Conservation (phyloP, 2,113 vertebrate genomes). For the Gorsachius goisagi region DNA sequence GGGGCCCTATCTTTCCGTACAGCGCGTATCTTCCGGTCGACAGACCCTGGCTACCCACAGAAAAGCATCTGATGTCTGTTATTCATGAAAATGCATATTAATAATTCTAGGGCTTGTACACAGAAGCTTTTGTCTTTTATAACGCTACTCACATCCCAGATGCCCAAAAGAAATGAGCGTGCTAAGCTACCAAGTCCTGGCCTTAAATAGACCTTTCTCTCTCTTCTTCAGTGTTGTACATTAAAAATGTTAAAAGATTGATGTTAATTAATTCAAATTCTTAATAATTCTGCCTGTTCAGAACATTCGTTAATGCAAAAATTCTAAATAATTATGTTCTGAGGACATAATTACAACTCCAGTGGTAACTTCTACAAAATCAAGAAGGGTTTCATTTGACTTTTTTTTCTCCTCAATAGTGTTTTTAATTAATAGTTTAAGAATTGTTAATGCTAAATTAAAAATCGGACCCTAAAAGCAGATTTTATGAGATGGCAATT, state of each 20-base stretch:
- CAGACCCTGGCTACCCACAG: too few relatives aligned
- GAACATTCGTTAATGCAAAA: background rate
- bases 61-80: background rate
- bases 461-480: constrained; percentile 4
- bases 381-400: background rate
- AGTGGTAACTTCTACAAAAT: background rate
- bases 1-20: too few relatives aligned
- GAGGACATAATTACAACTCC: constrained; percentile 23
- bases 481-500: constrained; percentile 15
- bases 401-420: background rate
- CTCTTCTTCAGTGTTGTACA: background rate
- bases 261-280: constrained; percentile 18
- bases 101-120: background rate
- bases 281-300: constrained; percentile 3
- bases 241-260: background rate
- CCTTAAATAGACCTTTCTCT: background rate
- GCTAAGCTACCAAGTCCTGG: background rate
- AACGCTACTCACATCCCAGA: background rate
- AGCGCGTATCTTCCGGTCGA: too few relatives aligned
- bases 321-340: constrained; percentile 35
- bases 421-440: constrained; percentile 24
- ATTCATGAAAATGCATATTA: background rate
- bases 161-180: background rate
- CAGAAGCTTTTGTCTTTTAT: background rate
- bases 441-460: constrained; percentile 6